Base-by-base conservation (phyloP, 2,113 vertebrate species). In the Dipodomys spectabilis region DNA sequence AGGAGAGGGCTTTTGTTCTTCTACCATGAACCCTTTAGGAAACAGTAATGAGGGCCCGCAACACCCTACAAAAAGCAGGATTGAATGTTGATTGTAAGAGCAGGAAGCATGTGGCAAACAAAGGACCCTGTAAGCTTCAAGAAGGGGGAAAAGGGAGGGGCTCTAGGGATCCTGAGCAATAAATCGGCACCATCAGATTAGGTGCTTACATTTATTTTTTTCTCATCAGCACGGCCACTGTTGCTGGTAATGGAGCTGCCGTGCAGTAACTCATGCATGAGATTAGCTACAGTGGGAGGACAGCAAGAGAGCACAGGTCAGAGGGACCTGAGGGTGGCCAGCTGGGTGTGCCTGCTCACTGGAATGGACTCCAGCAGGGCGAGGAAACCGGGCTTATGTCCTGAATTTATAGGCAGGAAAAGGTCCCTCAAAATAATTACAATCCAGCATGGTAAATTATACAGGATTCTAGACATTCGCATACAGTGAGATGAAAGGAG, bases 121-220 rank as follows among this genome's bases (percentile, higher is more conserved):
- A 86, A 95, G 81, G 39, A 32, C n/a, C 13, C 12, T 11, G 22
- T 13, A 18, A 1, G 0, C n/a, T 79, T 16, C 2, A 78, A 22
- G 16, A 78, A 77, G 9, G 32, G 22, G 35, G 16, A 30, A 25
- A 28, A 30, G 16, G 32, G 45, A 35, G 89, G 65, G 83, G 32
- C 93, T 87, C 72, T 32, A 35, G 78, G 67, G 87, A 91, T 73
- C n/a, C 62, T 71, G 83, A 53, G 3, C 93, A 92, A 68, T 67
- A 90, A 95, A 92, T 95, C 7, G 2, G 25, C 27, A 13, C 74
- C 13, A 71, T 81, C n/a, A 22, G 86, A 65, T 80, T 93, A 93
- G 95, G 79, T 86, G 75, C 84, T 97, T 92, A 75, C 73, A 27
- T 90, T 71, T 64, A 65, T 91, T 73, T 95, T 95, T 91, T 95